These are phyloP conservation scores for Oxyscelio sp. DNA, from an alignment of 2,888 invertebrate species.

Conservation along the genomic window DNA sequence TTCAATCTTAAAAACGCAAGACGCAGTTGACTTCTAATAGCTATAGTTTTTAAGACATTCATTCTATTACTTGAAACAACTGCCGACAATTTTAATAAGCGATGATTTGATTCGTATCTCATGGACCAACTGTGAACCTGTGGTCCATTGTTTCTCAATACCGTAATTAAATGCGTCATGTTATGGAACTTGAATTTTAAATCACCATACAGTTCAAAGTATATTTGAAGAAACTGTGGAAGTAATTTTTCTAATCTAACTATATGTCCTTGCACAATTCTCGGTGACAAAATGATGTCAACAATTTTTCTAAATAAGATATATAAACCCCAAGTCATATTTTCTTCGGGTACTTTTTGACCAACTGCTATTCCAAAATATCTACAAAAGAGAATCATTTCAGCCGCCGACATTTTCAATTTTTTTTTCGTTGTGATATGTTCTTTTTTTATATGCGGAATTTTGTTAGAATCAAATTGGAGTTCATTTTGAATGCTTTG, in stretches of 20 bases:
- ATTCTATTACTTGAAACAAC: constrained; percentile 45
- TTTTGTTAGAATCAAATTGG: too few species aligned
- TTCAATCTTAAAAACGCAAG: constrained; percentile 35
- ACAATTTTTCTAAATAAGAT: constrained; percentile 28
- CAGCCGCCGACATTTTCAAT: too few species aligned
- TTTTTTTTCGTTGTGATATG: too few species aligned
- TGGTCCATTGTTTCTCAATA: constrained; percentile 3
- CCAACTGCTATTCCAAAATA: constrained; percentile 29
- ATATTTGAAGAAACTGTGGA: constrained; percentile 17
- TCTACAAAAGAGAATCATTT: background rate
- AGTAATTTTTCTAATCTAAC: background rate
- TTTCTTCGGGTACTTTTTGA: constrained; percentile 1
- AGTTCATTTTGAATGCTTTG: too few species aligned
- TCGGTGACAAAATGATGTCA: background rate
- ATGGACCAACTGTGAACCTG: background rate
- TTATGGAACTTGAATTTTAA: constrained; percentile 24
- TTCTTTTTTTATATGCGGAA: too few species aligned
- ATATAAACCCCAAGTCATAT: constrained; percentile 41
- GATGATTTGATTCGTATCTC: constrained; percentile 22
- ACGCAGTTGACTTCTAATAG: constrained; percentile 32
- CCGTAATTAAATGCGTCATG: background rate
- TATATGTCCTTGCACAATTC: too few species aligned
- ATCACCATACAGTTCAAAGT: background rate
- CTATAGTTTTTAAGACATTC: constrained; percentile 59
- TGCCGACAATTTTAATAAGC: constrained; percentile 34